Conservation (phyloP, 2,888 invertebrate genomes). For the Pristionchus mayeri region DNA sequence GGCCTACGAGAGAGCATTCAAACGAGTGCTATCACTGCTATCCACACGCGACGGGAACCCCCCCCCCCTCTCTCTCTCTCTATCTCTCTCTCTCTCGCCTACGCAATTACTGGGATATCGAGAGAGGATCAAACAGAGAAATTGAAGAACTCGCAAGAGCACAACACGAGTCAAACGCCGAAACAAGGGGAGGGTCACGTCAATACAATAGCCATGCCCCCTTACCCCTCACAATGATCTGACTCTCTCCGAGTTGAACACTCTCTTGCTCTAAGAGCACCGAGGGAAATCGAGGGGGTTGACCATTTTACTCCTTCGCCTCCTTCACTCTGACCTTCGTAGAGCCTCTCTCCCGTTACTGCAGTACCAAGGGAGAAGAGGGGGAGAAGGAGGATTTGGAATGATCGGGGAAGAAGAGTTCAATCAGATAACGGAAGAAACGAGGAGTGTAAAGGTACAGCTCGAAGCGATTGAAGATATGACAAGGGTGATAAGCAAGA, state of each 20-base stretch:
- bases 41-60: too few relatives aligned
- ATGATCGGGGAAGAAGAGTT: background rate
- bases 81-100: too few relatives aligned
- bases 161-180: background rate
- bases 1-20: too few relatives aligned
- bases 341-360: background rate
- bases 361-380: background rate
- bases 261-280: too few relatives aligned
- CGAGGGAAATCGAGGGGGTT: too few relatives aligned
- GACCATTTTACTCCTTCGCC: too few relatives aligned
- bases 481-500: background rate
- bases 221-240: too few relatives aligned
- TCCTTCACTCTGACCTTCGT: slow-evolving; percentile 1
- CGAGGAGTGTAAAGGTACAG: background rate
- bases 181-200: background rate
- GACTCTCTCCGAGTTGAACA: too few relatives aligned
- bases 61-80: too few relatives aligned
- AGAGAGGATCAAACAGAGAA: too few relatives aligned
- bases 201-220: background rate
- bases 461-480: background rate
- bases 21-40: too few relatives aligned
- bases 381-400: background rate
- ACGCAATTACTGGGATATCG: too few relatives aligned
- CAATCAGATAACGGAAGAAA: background rate
- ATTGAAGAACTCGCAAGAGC: background rate